Evolutionary conservation across 1,140 invertebrate species (phyloP).

Genomic region (Trichomalopsis sarcophagae): DNA sequence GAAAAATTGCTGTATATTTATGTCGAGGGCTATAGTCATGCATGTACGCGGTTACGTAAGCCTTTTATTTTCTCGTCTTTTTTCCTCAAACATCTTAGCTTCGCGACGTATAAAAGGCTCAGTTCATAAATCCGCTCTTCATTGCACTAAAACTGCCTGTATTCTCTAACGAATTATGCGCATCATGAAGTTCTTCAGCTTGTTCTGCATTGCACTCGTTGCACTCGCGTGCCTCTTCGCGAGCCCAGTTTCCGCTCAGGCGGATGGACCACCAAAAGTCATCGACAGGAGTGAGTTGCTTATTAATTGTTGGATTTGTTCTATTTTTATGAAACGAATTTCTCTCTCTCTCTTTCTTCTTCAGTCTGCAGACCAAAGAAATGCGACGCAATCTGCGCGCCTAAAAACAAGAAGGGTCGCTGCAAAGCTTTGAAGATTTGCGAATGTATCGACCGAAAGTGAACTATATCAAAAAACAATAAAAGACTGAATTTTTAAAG

Average conservation of each 20-base stretch:
- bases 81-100: background rate
- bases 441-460: background rate
- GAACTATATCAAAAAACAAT: background rate
- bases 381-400: background rate
- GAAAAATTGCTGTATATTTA: background rate
- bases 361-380: background rate
- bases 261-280: background rate
- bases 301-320: background rate
- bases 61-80: background rate
- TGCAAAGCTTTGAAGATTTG: background rate
- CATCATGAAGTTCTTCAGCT: background rate
- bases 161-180: background rate
- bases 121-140: background rate
- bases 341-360: background rate
- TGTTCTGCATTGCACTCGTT: background rate
- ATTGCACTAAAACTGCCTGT: background rate
- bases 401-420: background rate
- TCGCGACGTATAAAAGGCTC: background rate
- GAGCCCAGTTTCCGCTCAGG: background rate
- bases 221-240: background rate
- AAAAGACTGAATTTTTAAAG: background rate
- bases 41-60: background rate
- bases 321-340: background rate
- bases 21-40: background rate
- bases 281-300: background rate